Evolutionary conservation across 2,888 invertebrate genomes (phyloP).

Genomic region (Nomada hirtipes): DNA sequence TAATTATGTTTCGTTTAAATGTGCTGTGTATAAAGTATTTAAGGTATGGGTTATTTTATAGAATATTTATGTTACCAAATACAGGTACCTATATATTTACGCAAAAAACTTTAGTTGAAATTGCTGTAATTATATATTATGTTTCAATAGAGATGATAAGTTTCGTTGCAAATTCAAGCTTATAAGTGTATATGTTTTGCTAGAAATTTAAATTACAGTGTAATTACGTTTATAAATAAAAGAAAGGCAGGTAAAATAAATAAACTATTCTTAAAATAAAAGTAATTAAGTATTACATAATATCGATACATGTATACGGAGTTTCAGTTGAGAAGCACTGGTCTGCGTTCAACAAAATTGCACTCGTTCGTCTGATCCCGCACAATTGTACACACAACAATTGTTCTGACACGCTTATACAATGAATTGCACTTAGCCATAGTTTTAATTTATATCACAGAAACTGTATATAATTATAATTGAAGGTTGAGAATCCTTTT

Average conservation of each 20-base stretch:
- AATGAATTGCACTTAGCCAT: background rate
- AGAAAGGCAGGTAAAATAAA: no score
- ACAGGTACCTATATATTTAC: background rate
- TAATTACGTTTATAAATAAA: no score
- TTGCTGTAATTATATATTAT: no score
- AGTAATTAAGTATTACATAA: background rate
- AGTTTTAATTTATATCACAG: background rate
- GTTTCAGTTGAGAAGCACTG: background rate
- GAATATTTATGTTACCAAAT: background rate
- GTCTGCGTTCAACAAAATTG: background rate
- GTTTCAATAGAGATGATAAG: no score
- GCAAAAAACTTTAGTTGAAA: background rate
- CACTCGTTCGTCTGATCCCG: background rate
- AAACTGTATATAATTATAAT: background rate
- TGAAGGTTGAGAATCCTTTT: background rate
- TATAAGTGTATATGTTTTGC: background rate
- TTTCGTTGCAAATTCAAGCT: background rate
- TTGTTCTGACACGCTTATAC: slow-evolving; percentile 8
- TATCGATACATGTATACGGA: background rate
- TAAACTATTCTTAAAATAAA: no score
- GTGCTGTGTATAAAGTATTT: no score
- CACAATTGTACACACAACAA: background rate
- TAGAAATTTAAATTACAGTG: no score
- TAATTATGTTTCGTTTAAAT: no score
- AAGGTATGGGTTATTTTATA: background rate